Evolutionary conservation across 2,797 vertebrate species (phyloP).

Genomic region (Pantherophis vulpinus): DNA sequence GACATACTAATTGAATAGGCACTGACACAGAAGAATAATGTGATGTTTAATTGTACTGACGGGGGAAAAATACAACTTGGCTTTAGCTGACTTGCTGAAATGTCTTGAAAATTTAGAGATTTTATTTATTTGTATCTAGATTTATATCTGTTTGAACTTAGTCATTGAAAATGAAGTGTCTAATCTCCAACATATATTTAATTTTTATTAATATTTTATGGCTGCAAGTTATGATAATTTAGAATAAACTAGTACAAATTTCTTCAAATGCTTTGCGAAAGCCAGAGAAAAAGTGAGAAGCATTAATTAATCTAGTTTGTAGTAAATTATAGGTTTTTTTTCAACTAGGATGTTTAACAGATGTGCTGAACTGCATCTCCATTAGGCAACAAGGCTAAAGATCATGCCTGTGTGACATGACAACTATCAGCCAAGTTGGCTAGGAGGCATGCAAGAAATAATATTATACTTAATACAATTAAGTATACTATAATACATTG

Average conservation of each 20-base stretch:
- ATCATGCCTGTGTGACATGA: not conserved
- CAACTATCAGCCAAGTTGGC: not conserved
- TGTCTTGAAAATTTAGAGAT: not conserved
- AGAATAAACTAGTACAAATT: not conserved
- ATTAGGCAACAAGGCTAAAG: not conserved
- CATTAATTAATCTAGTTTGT: not conserved
- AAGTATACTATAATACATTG: too few relatives aligned
- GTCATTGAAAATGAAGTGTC: not conserved
- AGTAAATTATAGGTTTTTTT: not conserved
- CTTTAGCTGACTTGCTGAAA: not conserved
- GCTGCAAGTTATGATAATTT: not conserved
- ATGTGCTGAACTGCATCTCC: not conserved
- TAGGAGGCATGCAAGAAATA: not conserved
- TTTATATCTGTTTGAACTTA: not conserved
- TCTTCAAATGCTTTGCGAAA: not conserved
- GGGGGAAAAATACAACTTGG: not conserved
- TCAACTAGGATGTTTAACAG: not conserved
- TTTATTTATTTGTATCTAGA: not conserved
- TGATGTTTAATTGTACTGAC: not conserved
- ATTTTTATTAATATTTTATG: not conserved
- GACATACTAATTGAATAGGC: slow-evolving; percentile 11
- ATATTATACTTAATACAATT: not conserved
- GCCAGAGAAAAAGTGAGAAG: not conserved
- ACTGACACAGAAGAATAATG: not conserved
- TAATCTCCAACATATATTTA: not conserved